Evolutionary conservation across 35 echinoderm and acorn worm genomes (phyloP).

Genomic region (Apostichopus californicus): DNA sequence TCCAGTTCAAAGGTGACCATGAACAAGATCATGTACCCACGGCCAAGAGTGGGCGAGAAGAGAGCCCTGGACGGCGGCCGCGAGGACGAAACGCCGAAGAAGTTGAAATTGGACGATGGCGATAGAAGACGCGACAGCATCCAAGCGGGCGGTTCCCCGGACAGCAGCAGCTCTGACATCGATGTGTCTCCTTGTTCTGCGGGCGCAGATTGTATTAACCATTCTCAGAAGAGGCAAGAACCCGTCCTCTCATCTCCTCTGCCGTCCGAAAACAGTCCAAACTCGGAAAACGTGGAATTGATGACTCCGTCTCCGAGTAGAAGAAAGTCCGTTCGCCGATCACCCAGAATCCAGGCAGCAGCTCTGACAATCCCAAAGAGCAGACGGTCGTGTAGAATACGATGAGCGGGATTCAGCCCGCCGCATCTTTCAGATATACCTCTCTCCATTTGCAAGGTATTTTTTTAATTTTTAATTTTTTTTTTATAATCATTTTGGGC

Average conservation of each 20-base stretch:
- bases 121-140: neutral
- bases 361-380: conserved; percentile 50
- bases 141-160: neutral
- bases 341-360: conserved; percentile 49
- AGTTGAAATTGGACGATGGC: neutral
- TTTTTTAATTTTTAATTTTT: no score
- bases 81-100: neutral
- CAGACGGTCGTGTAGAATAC: conserved; percentile 35
- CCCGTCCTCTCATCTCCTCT: neutral
- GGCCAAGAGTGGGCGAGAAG: neutral
- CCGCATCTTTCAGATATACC: neutral
- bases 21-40: conserved; percentile 40
- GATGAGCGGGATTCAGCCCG: neutral
- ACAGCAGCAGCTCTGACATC: neutral
- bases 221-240: neutral
- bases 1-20: neutral
- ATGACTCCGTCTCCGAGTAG: neutral
- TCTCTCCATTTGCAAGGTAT: neutral
- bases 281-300: conserved; percentile 34
- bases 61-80: neutral
- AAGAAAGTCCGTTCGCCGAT: neutral
- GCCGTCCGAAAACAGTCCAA: neutral
- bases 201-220: conserved; percentile 10
- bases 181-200: neutral
- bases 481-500: no score